Conservation (phyloP, 2,888 invertebrate species). For the Pyrochroa serraticornis region DNA sequence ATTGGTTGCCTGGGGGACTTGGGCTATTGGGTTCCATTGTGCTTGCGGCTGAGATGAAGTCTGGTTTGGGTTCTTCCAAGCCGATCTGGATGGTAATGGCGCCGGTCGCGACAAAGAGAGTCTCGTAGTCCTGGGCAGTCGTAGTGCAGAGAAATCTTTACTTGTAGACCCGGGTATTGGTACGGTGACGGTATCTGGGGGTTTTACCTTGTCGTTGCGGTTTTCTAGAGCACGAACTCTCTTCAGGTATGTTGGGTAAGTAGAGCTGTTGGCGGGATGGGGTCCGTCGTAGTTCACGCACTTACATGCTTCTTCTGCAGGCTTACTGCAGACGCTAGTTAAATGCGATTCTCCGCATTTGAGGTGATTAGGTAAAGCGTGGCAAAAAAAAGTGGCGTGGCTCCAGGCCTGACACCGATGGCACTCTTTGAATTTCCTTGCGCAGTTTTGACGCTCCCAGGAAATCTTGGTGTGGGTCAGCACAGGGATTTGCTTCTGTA, state of each 20-base stretch:
- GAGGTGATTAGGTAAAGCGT: slow-evolving; percentile 33
- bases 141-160: too few species aligned
- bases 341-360: slow-evolving; percentile 40
- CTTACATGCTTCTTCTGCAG: slow-evolving; percentile 34
- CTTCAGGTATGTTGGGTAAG: slow-evolving; percentile 31
- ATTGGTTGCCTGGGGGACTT: too few species aligned
- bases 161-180: neutral
- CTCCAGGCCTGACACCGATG: slow-evolving; percentile 44
- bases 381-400: slow-evolving; percentile 41
- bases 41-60: too few species aligned
- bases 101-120: too few species aligned
- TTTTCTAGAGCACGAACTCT: slow-evolving; percentile 27
- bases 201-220: neutral
- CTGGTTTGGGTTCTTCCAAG: too few species aligned
- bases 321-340: slow-evolving; percentile 39
- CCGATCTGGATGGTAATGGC: too few species aligned
- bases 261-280: slow-evolving; percentile 41
- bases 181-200: neutral
- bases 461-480: slow-evolving; percentile 12
- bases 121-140: too few species aligned
- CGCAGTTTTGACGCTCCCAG: slow-evolving; percentile 37
- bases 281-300: slow-evolving; percentile 41
- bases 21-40: too few species aligned
- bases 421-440: slow-evolving; percentile 39
- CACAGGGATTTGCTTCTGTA: slow-evolving; percentile 2